Conservation (phyloP, 2,113 vertebrate species). For the Cyprinodon brontotheroides region DNA sequence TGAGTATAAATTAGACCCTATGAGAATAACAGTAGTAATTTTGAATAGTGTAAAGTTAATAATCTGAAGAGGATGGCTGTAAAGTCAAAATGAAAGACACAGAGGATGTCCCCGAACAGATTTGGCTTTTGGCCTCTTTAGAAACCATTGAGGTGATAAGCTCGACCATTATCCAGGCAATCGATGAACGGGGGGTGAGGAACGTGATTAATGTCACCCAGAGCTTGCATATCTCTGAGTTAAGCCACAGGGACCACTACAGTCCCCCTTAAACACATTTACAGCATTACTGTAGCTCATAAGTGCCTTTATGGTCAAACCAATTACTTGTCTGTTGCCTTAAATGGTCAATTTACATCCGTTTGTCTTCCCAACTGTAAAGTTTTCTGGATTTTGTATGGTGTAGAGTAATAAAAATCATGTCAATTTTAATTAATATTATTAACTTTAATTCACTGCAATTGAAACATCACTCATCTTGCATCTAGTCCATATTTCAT, state of each 20-base stretch:
- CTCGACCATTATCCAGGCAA: conserved; percentile 67
- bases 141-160: conserved; percentile 70
- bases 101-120: conserved; percentile 44
- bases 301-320: conserved; percentile 38
- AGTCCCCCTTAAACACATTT: conserved; percentile 36
- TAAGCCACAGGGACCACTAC: conserved; percentile 44
- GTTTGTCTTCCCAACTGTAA: not conserved
- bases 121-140: conserved; percentile 55
- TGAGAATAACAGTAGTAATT: conserved; percentile 2
- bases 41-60: conserved; percentile 19
- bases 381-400: not conserved
- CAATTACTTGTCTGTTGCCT: conserved; percentile 41
- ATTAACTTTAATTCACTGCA: no score
- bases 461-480: no score
- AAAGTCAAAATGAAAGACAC: conserved; percentile 27
- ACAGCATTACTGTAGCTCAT: conserved; percentile 25
- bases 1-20: conserved; percentile 9
- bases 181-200: conserved; percentile 53
- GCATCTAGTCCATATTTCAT: no score
- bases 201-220: conserved; percentile 69
- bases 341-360: conserved; percentile 11
- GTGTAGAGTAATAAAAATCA: not conserved
- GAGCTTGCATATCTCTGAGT: conserved; percentile 33
- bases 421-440: not conserved
- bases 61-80: conserved; percentile 25